A percentile compares a stretch with the other conserved stretches of the same genome.
Conservation (phyloP, 2,888 invertebrate genomes). For the Leuctra nigra region DNA sequence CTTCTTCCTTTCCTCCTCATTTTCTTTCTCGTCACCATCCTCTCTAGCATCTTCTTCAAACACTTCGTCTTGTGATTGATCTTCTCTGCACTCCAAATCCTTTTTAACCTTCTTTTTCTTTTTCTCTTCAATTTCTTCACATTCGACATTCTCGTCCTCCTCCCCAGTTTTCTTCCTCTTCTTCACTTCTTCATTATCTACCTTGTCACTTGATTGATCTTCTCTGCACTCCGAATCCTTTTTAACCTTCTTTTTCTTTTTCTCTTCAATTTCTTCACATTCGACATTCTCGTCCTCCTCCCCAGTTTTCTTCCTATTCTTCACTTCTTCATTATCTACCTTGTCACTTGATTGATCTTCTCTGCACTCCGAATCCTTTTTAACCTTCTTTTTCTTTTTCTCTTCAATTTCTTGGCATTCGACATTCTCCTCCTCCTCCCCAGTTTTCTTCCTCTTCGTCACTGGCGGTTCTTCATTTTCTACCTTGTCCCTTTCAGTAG, state of each 20-base stretch:
- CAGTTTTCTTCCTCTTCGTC: neutral
- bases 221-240: neutral
- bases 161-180: constrained; percentile 15
- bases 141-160: constrained; percentile 6
- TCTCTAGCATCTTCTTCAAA: constrained; percentile 1
- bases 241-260: constrained; percentile 10
- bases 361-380: neutral
- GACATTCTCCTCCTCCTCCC: neutral
- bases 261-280: neutral
- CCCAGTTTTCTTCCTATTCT: neutral
- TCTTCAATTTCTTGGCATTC: constrained; percentile 3
- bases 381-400: constrained; percentile 8
- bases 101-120: constrained; percentile 17
- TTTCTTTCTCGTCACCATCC: constrained; percentile 25
- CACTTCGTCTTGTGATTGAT: neutral
- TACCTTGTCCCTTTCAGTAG: neutral
- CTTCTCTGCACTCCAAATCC: constrained; percentile 20
- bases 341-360: neutral
- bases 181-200: neutral
- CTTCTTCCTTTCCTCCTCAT: constrained; percentile 24
- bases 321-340: neutral
- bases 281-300: neutral
- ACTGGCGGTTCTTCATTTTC: neutral
- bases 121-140: neutral
- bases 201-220: neutral